A percentile compares a stretch with the other conserved stretches of the same genome.
Evolutionary conservation across 2,888 invertebrate species (phyloP).

Genomic region (Cancer borealis): DNA sequence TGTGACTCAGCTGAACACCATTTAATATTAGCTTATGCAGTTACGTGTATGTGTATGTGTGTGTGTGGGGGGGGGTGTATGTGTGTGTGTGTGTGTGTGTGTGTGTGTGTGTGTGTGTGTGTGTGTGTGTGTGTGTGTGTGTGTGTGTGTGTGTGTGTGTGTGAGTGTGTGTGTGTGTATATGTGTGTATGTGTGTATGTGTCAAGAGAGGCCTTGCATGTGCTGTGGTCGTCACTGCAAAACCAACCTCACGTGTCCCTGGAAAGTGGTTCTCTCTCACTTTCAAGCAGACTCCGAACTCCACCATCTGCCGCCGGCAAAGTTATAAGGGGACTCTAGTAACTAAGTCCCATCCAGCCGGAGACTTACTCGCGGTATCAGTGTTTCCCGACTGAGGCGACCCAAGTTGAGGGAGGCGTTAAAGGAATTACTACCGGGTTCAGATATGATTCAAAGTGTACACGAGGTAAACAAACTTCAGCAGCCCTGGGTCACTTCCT

Average conservation of each 20-base stretch:
- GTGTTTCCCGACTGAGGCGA: background rate
- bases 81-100: background rate
- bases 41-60: background rate
- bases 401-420: background rate
- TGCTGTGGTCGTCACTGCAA: background rate
- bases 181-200: background rate
- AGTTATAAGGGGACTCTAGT: constrained; percentile 21
- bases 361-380: constrained; percentile 5
- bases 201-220: no score
- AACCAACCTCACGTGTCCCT: background rate
- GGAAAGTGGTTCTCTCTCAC: background rate
- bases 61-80: no score
- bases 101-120: background rate
- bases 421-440: background rate
- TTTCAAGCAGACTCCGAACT: constrained; percentile 26
- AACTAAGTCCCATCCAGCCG: background rate
- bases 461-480: background rate
- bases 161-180: no score
- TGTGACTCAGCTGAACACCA: no score
- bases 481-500: background rate
- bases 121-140: constrained; percentile 40
- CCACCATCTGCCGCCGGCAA: background rate
- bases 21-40: background rate
- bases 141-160: constrained; percentile 13
- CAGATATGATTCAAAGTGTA: background rate